phyloP scores from a whole-genome alignment of 2,113 vertebrate genomes.

The Hoplias malabaricus region DNA sequence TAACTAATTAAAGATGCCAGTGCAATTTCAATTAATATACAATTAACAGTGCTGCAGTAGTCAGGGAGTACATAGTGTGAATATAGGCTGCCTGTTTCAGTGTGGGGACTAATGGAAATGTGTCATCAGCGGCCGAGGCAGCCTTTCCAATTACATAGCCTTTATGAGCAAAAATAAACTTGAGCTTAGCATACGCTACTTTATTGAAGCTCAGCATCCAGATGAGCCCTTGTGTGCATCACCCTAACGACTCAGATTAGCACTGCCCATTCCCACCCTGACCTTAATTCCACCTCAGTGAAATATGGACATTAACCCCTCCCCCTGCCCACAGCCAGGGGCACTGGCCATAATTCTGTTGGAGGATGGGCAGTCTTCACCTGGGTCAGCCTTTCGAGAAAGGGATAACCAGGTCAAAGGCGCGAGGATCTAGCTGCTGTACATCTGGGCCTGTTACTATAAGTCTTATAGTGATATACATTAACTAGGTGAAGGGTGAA shows the following conservation, averaged over 20 bases:
- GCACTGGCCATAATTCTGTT: constrained; percentile 22
- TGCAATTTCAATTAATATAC: not conserved
- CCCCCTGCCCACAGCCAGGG: not conserved
- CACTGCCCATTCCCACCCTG: not conserved
- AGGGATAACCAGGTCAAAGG: constrained; percentile 33
- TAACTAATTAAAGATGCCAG: not conserved
- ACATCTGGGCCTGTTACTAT: constrained; percentile 5
- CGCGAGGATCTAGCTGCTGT: not conserved
- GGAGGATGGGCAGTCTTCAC: constrained; percentile 1
- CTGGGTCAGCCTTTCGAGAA: constrained; percentile 11
- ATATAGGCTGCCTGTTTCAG: not conserved
- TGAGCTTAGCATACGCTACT: not conserved
- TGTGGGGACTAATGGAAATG: not conserved
- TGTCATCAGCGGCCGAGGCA: not conserved
- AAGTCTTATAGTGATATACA: not conserved
- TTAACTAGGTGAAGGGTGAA: not conserved
- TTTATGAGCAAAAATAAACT: constrained; percentile 15
- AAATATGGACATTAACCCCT: constrained; percentile 16
- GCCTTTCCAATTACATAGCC: not conserved
- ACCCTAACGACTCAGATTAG: constrained; percentile 18
- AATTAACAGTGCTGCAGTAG: not conserved
- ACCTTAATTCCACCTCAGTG: constrained; percentile 31
- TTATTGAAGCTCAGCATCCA: not conserved
- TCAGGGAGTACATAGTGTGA: not conserved
- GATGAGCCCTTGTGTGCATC: not conserved